Evolutionary conservation across 2,113 vertebrate species (phyloP), one percentile per base, ranked within the genome.

Genomic region (Brienomyrus brachyistius): DNA sequence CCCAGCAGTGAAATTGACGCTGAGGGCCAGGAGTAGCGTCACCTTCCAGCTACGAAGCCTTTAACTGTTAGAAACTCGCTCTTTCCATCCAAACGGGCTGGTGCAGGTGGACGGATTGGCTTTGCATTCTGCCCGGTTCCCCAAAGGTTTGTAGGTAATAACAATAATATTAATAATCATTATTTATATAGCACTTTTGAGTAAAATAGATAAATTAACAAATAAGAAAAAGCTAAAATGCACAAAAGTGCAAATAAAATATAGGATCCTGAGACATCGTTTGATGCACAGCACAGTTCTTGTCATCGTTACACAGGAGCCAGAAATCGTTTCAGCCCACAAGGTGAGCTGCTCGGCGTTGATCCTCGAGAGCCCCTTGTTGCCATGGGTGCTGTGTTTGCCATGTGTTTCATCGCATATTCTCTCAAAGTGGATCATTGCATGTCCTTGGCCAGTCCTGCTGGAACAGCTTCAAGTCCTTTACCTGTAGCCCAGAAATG

Each of bases 11-110:
- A 47, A 27, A 77, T 19, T 83, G 70, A 88, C 31, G 70, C 86
- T 43, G 17, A 59, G 54, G 35, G 85, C 59, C 66, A 70, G 23
- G 51, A 27, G 66, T 54, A 45, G 43, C 17, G 47, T 54, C 54
- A 86, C 27, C 84, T 56, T 43, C 31, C n/a, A 89, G 82, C 85
- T 89, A 11, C 19, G 15, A 51, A 88, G 82, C n/a, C 48, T 86
- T 51, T 50, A 86, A 70, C 62, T 43, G 74, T 51, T 51, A 50
- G 47, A 47, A 85, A 48, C 45, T 86, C 9, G 7, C 23, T 6
- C 47, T 47, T 85, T 17, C 45, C 10, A 11, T 27, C 13, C 70
- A 43, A 80, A 80, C 17, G 74, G 19, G 21, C 48, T 51, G 21
- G 6, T 85, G n/a, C 7, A n/a, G 19, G 47, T 85, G 45, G 51